Evolutionary conservation across 2,113 vertebrate genomes (phyloP).

Genomic region (Elanoides forficatus): DNA sequence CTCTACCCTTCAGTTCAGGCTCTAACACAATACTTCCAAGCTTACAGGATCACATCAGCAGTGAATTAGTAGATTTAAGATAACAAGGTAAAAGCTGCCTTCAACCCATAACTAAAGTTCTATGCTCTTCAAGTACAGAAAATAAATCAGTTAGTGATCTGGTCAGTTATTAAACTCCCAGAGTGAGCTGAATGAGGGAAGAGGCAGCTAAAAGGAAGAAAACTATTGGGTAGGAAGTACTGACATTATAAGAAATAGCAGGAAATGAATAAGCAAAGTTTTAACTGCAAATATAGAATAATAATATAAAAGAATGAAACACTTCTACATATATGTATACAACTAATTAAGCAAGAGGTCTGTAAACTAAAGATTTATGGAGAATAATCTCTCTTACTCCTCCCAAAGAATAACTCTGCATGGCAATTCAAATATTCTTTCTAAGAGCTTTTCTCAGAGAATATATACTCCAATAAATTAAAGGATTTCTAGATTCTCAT

Average conservation of each 20-base stretch:
- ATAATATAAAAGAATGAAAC: neutral
- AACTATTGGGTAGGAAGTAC: neutral
- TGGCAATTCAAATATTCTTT: neutral
- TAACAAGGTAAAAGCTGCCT: neutral
- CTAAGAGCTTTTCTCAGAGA: neutral
- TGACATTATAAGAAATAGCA: neutral
- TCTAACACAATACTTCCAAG: neutral
- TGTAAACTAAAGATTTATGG: neutral
- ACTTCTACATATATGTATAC: neutral
- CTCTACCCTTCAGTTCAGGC: neutral
- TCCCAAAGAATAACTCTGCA: neutral
- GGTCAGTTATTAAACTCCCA: neutral
- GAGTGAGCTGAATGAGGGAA: neutral
- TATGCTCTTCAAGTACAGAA: neutral
- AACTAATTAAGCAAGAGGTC: neutral
- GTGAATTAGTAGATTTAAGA: neutral
- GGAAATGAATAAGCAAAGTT: neutral
- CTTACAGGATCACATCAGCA: neutral
- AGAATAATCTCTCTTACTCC: neutral
- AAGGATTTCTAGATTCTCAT: neutral
- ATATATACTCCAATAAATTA: neutral
- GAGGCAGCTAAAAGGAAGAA: neutral
- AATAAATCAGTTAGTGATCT: neutral
- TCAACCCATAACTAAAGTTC: neutral
- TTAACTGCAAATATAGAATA: neutral